Conservation (phyloP, 1,140 invertebrate species). For the Microplitis mediator region DNA sequence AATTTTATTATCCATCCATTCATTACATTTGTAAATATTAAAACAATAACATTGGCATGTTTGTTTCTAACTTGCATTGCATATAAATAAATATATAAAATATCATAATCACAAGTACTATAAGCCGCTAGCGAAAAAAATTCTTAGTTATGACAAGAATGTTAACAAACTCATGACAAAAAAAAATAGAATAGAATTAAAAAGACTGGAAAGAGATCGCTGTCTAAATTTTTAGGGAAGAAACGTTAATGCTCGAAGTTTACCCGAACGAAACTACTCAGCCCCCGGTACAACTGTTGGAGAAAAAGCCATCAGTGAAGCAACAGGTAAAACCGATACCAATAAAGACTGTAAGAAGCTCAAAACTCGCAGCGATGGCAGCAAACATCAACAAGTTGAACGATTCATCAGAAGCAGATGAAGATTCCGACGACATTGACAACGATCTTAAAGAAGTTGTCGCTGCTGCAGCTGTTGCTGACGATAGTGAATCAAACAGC, state of each 20-base stretch:
- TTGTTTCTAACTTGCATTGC: too few relatives aligned
- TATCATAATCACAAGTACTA: too few relatives aligned
- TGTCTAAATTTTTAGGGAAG: slow-evolving; percentile 49
- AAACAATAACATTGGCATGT: background rate
- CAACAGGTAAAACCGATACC: slow-evolving; percentile 39
- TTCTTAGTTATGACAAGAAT: background rate
- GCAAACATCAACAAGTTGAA: slow-evolving; percentile 51
- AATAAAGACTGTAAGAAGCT: slow-evolving; percentile 49
- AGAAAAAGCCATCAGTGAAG: background rate
- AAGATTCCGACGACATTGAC: slow-evolving; percentile 16
- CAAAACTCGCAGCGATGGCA: slow-evolving; percentile 57
- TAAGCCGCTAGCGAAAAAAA: background rate
- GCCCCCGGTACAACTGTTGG: slow-evolving; percentile 18
- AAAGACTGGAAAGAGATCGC: slow-evolving; percentile 22
- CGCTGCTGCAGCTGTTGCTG: background rate
- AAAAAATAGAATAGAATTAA: background rate
- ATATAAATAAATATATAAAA: too few relatives aligned
- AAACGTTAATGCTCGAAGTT: slow-evolving; percentile 51
- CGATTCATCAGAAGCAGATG: slow-evolving; percentile 28
- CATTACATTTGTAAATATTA: background rate
- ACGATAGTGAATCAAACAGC: background rate
- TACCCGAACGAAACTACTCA: slow-evolving; percentile 30
- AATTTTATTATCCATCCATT: background rate
- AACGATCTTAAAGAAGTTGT: slow-evolving; percentile 20
- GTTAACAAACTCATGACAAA: background rate